A percentile compares a stretch with the other conserved stretches of the same genome.
These are phyloP conservation scores for Ceratosolen solmsi DNA, from an alignment of 1,140 invertebrate species.

Conservation along the genomic window DNA sequence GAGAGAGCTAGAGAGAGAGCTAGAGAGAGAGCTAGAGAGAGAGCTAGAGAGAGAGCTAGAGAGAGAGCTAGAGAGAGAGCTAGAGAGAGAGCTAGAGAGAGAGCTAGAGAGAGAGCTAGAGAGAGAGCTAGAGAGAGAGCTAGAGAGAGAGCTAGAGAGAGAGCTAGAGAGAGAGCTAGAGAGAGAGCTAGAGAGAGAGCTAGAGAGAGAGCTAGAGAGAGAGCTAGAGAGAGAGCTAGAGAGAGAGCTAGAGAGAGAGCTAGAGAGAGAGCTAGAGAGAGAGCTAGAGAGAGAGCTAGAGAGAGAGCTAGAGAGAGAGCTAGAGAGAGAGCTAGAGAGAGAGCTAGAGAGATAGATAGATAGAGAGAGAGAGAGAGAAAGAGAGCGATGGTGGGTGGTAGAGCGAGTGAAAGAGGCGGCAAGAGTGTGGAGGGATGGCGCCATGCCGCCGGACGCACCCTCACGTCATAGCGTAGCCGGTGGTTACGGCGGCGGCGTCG, in stretches of 20 bases:
- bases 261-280: background rate
- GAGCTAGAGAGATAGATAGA: background rate
- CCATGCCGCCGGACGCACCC: conserved; percentile 17
- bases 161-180: no score
- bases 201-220: background rate
- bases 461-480: background rate
- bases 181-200: no score
- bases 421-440: background rate
- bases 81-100: no score
- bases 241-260: background rate
- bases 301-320: background rate
- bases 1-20: no score
- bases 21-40: no score
- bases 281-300: background rate
- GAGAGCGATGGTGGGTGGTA: background rate
- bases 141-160: no score
- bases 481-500: conserved; percentile 25
- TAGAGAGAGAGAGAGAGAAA: background rate
- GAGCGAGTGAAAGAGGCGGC: no score
- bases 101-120: no score
- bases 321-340: background rate
- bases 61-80: no score
- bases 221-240: background rate
- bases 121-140: no score
- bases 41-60: no score